Evolutionary conservation across 1,140 invertebrate genomes (phyloP).

Genomic region (Pseudachorutes palmiensis): DNA sequence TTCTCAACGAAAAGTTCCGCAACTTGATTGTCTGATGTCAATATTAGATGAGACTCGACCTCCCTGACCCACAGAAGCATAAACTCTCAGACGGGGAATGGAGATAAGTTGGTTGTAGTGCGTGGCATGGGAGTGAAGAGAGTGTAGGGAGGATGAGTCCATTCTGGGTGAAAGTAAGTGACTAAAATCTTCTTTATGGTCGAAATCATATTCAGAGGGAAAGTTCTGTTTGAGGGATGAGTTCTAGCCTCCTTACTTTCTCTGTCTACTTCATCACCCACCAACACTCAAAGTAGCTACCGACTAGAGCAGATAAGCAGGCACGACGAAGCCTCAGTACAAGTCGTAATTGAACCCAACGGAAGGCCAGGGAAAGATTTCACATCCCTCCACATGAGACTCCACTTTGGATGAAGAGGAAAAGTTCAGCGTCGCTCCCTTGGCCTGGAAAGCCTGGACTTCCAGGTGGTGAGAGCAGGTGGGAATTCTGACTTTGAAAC

Average conservation of each 20-base stretch:
- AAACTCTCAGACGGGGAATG: not conserved
- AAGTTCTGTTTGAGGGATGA: too few relatives aligned
- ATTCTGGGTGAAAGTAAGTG: constrained; percentile 2
- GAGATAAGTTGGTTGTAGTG: not conserved
- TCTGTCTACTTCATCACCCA: too few relatives aligned
- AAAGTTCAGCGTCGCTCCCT: not conserved
- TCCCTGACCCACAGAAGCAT: not conserved
- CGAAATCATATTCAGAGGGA: not conserved
- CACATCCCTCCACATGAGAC: too few relatives aligned
- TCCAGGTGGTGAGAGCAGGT: not conserved
- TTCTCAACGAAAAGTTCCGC: not conserved
- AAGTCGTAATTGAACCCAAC: not conserved
- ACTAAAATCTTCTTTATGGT: not conserved
- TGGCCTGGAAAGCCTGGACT: not conserved
- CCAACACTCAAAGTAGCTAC: too few relatives aligned
- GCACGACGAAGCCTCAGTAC: not conserved
- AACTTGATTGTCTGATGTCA: not conserved
- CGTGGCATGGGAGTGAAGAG: too few relatives aligned
- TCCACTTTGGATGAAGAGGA: too few relatives aligned
- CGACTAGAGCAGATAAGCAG: not conserved
- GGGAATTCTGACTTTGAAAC: not conserved
- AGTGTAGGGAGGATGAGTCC: not conserved
- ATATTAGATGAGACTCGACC: constrained; percentile 2
- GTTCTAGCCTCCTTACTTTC: too few relatives aligned
- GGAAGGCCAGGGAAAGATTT: not conserved